phyloP scores from a whole-genome alignment of 2,113 vertebrate species.

The Hippocampus mohnikei region DNA sequence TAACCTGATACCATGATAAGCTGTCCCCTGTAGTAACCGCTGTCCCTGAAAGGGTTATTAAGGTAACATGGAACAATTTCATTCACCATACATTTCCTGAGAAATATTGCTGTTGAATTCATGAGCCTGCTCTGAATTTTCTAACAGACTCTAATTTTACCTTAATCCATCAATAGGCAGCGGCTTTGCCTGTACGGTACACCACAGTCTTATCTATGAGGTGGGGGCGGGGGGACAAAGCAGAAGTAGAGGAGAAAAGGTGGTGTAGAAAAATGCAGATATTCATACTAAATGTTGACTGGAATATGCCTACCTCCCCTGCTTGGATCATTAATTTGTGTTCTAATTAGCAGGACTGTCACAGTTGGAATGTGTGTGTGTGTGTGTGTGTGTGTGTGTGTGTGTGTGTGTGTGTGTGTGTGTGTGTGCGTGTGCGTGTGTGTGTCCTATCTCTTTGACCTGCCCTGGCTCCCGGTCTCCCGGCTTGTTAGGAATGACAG shows the following conservation, averaged over 20 bases:
- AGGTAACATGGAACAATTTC: background rate
- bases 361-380: constrained; percentile 59
- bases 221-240: background rate
- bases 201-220: background rate
- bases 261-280: constrained; percentile 15
- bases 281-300: constrained; percentile 46
- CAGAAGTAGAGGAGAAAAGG: background rate
- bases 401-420: no score
- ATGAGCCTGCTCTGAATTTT: background rate
- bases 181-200: constrained; percentile 4
- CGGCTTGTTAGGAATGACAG: constrained; percentile 78
- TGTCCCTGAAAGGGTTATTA: no score
- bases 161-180: constrained; percentile 1
- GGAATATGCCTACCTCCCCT: constrained; percentile 41
- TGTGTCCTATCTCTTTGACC: constrained; percentile 60
- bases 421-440: constrained; percentile 18
- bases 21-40: no score
- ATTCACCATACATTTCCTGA: background rate
- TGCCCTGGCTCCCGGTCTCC: constrained; percentile 65
- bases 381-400: no score
- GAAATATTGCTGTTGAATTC: background rate
- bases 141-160: background rate
- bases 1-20: no score
- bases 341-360: constrained; percentile 68
- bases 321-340: constrained; percentile 67